phyloP scores from a whole-genome alignment of 2,888 invertebrate species.

The Stenchaetothrips biformis region DNA sequence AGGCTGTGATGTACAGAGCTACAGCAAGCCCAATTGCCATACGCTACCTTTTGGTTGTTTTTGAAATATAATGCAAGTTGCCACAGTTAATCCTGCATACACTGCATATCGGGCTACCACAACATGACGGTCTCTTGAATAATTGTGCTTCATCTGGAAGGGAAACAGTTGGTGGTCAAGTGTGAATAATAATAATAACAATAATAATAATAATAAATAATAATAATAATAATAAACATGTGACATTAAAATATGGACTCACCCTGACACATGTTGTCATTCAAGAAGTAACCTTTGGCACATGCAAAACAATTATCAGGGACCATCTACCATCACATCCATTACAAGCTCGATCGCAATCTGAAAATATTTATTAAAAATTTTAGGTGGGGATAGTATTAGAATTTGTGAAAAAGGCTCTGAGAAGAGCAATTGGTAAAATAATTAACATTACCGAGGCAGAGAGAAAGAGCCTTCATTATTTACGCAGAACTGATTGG shows the following conservation, averaged over 20 bases:
- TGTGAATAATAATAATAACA: neutral
- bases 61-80: constrained; percentile 80
- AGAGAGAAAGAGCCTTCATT: constrained; percentile 76
- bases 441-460: constrained; percentile 52
- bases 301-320: constrained; percentile 85
- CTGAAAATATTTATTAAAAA: constrained; percentile 43
- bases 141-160: constrained; percentile 39
- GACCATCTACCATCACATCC: constrained; percentile 85
- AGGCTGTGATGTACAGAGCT: constrained; percentile 74
- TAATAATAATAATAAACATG: constrained; percentile 38
- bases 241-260: neutral
- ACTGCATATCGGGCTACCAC: constrained; percentile 67
- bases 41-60: constrained; percentile 69
- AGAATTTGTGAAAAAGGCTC: neutral
- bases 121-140: constrained; percentile 35
- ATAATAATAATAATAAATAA: too few relatives aligned
- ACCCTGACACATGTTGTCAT: constrained; percentile 73
- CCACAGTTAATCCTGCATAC: constrained; percentile 76
- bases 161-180: constrained; percentile 23
- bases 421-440: neutral
- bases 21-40: constrained; percentile 72
- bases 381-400: neutral
- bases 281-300: constrained; percentile 63
- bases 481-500: constrained; percentile 81
- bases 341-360: constrained; percentile 78